Evolutionary conservation across 2,113 vertebrate genomes (phyloP).

Genomic region (Mixornis gularis): DNA sequence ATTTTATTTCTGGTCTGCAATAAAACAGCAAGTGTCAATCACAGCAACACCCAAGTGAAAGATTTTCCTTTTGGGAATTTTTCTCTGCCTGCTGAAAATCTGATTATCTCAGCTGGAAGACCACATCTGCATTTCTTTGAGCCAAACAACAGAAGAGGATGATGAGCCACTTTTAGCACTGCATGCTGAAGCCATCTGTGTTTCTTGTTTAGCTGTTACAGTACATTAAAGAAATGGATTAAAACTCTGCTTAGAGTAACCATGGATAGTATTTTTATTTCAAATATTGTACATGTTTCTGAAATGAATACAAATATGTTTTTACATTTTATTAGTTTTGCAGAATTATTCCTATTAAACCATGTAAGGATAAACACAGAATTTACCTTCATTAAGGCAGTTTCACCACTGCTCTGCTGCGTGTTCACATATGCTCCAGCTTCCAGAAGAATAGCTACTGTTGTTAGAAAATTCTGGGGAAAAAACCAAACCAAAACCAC

Average conservation of each 20-base stretch:
- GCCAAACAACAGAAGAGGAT: background rate
- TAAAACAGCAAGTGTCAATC: background rate
- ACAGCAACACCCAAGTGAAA: background rate
- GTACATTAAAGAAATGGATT: background rate
- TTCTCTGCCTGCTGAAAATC: background rate
- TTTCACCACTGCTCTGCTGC: conserved; percentile 88
- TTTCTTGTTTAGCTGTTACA: background rate
- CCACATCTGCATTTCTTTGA: background rate
- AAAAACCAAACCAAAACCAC: background rate
- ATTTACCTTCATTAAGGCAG: conserved; percentile 92
- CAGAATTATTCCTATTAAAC: background rate
- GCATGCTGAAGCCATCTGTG: background rate
- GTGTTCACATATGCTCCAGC: conserved; percentile 89
- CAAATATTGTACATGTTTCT: background rate
- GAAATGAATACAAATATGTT: background rate
- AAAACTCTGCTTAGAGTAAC: background rate
- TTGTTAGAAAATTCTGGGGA: conserved; percentile 91
- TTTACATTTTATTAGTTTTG: background rate
- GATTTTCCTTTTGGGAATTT: background rate
- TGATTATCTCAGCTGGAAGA: background rate
- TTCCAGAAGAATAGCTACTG: conserved; percentile 92
- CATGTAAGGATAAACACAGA: background rate
- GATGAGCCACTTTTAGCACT: background rate
- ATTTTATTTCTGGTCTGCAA: background rate
- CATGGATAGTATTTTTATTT: background rate